A percentile compares a stretch with the other conserved stretches of the same genome.
Conservation (phyloP, 2,888 invertebrate genomes). For the Halocaridina rubra region DNA sequence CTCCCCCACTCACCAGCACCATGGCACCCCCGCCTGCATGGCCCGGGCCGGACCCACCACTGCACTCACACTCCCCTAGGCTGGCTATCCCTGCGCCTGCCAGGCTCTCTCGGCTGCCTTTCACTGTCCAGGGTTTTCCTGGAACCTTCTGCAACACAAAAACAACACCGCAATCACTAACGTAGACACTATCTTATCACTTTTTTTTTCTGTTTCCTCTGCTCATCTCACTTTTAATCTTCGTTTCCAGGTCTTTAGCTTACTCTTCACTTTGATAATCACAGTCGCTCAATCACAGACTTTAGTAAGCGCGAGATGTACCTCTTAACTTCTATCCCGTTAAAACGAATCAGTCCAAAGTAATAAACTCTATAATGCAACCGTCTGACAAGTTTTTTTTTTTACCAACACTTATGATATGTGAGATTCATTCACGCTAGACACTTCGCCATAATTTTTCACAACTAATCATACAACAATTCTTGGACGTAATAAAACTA, state of each 20-base stretch:
- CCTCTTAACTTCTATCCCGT: no score
- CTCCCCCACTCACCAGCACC: conserved; percentile 62
- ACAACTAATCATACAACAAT: conserved; percentile 52
- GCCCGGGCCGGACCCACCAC: conserved; percentile 53
- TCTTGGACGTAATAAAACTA: conserved; percentile 44
- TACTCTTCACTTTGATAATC: conserved; percentile 19
- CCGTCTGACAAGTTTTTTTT: no score
- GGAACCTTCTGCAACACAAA: neutral
- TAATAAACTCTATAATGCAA: no score
- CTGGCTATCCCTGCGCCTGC: conserved; percentile 55
- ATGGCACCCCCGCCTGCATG: conserved; percentile 60
- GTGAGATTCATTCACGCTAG: neutral
- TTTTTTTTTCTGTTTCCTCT: neutral
- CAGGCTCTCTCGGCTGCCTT: conserved; percentile 31
- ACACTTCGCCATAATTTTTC: neutral
- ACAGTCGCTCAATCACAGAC: neutral
- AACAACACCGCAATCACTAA: neutral
- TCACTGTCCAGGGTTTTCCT: conserved; percentile 33
- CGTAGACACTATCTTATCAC: no score
- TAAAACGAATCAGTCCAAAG: no score
- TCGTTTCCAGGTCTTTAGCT: neutral
- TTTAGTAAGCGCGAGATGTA: no score
- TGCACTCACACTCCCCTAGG: conserved; percentile 46
- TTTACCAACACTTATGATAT: conserved; percentile 31
- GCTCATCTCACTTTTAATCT: neutral